Base-by-base conservation (phyloP, 2,888 invertebrate species). In the Metallyticus violacea region DNA sequence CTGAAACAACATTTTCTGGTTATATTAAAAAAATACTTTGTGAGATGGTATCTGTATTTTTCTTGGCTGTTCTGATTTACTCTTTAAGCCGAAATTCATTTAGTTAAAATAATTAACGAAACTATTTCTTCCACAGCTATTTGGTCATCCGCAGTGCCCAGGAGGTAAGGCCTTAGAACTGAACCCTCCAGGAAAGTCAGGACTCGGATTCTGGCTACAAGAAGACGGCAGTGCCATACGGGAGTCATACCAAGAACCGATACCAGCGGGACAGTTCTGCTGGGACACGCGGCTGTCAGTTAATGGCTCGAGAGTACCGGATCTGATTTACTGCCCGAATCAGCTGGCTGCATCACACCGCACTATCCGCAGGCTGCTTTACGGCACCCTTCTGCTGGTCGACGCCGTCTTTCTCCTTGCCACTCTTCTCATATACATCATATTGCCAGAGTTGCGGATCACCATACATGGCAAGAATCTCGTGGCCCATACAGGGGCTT, bases 401-500 rank as follows among this genome's bases (percentile, higher is more conserved):
- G 88, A 86, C 26, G 87, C 87, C 4, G 76, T 81, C 25, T 88
- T 88, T 79, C 84, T 88, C 22, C n/a, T 80, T 15, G 85, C 86
- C 7, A 88, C 88, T 6, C 79, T 88, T 9, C 40, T 88, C n/a
- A 80, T 86, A 22, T 86, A 88, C 22, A 81, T 81, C 2, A n/a
- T 87, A 0, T 40, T 87, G 22, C 88, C 88, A 6, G 87, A 87
- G 25, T 84, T 88, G 40, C 78, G 88, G 6, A 81, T 22, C 15
- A 85, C 83, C 28, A 40, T 86, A 9, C 88, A 88, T 30, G 87
- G 86, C 7, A 86, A 85, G n/a, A 81, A 88, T 40, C 79, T 88
- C 77, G 85, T 88, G 85, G 82, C 85, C 6, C 88, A 88, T 62
- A 87, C 85, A 6, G 83, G 83, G 2, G 80, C 80, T 22, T 85